phyloP scores from a whole-genome alignment of 1,140 invertebrate species.

The Hypsibius dujardini region DNA sequence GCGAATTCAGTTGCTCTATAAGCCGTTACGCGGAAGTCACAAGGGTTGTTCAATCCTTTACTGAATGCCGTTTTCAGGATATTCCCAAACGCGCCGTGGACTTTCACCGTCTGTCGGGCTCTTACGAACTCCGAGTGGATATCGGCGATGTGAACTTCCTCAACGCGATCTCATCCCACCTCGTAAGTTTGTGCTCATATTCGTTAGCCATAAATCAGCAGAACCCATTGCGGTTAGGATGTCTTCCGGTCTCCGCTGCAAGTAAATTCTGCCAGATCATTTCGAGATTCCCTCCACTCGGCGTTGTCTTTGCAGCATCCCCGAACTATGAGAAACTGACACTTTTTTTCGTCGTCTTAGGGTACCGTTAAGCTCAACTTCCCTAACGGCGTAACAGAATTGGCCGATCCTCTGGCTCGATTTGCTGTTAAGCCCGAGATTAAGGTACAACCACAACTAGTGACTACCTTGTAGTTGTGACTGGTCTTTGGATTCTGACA shows the following conservation, averaged over 20 bases:
- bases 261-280: constrained; percentile 5
- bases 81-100: background rate
- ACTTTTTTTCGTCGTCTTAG: background rate
- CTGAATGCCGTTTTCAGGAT: constrained; percentile 6
- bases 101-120: background rate
- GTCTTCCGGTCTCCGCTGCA: background rate
- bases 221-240: background rate
- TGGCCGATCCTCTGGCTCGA: constrained; percentile 30
- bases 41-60: background rate
- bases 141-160: background rate
- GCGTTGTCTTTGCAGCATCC: background rate
- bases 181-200: background rate
- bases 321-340: background rate
- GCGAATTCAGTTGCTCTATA: background rate
- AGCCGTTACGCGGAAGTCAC: too few relatives aligned
- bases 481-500: constrained; percentile 18
- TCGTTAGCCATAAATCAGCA: background rate
- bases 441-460: constrained; percentile 36
- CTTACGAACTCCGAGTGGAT: background rate
- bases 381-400: constrained; percentile 28
- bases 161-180: background rate
- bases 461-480: constrained; percentile 23
- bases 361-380: constrained; percentile 19
- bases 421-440: constrained; percentile 61
- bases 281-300: background rate